A percentile compares a stretch with the other conserved stretches of the same genome.
These are phyloP conservation scores for Lerista edwardsae DNA, from an alignment of 2,797 vertebrate genomes.

Conservation along the genomic window DNA sequence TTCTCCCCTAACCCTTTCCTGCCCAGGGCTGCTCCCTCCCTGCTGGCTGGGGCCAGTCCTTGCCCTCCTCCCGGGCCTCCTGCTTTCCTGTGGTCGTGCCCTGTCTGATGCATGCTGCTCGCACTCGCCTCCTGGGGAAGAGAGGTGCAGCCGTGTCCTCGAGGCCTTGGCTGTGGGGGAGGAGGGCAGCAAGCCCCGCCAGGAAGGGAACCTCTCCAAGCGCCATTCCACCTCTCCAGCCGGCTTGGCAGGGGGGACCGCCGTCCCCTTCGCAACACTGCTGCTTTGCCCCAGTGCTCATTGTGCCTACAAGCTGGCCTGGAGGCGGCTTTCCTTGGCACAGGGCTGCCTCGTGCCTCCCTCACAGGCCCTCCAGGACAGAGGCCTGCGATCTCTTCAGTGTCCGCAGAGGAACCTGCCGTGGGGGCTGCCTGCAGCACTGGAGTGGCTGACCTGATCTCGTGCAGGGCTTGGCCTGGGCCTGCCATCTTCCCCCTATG, in stretches of 20 bases:
- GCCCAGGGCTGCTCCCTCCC: slow-evolving; percentile 16
- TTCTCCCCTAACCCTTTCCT: slow-evolving; percentile 30
- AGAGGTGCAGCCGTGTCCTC: slow-evolving; percentile 30
- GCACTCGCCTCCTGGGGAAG: slow-evolving; percentile 10
- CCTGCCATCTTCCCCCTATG: not conserved
- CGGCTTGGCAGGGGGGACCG: not conserved
- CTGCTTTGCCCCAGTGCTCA: not conserved
- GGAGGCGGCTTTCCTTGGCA: not conserved
- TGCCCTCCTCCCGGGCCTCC: not conserved
- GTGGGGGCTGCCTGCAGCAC: not conserved
- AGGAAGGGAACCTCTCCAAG: not conserved
- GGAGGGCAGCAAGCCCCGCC: not conserved
- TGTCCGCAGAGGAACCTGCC: not conserved
- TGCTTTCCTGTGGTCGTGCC: slow-evolving; percentile 35
- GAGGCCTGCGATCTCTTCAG: not conserved
- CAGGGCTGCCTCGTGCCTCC: not conserved
- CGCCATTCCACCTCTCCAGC: not conserved
- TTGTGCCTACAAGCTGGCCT: not conserved
- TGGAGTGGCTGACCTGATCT: not conserved
- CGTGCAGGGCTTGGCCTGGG: not conserved
- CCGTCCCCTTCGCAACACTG: not conserved
- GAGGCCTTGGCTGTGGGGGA: slow-evolving; percentile 22
- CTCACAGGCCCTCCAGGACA: not conserved
- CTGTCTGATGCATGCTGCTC: slow-evolving; percentile 51
- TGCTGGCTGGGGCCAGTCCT: not conserved